phyloP scores from a whole-genome alignment of 2,888 invertebrate species.

The Melanostoma scalare region DNA sequence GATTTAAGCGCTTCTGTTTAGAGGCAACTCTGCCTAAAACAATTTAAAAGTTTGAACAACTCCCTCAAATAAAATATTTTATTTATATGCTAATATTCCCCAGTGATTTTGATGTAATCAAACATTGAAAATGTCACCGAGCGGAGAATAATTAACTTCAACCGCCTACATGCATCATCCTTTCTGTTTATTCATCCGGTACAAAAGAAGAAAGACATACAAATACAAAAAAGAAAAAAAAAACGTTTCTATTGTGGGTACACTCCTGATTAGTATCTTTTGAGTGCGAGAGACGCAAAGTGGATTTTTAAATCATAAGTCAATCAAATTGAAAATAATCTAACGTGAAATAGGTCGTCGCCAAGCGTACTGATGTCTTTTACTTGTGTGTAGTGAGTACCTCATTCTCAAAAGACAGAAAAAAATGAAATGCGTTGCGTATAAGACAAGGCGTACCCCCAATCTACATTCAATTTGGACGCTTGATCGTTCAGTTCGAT shows the following conservation, averaged over 20 bases:
- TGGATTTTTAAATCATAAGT: constrained; percentile 72
- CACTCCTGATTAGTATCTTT: constrained; percentile 63
- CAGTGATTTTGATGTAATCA: constrained; percentile 33
- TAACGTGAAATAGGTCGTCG: constrained; percentile 71
- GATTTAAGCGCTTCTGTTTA: too few relatives aligned
- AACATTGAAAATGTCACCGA: constrained; percentile 56
- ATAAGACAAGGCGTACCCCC: constrained; percentile 2
- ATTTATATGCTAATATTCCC: constrained; percentile 40
- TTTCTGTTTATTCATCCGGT: constrained; percentile 60
- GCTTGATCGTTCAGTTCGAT: constrained; percentile 55
- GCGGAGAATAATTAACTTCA: constrained; percentile 38
- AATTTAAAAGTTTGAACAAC: constrained; percentile 15
- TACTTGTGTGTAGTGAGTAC: not conserved
- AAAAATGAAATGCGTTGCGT: constrained; percentile 42
- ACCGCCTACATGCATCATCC: constrained; percentile 67
- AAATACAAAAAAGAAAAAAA: constrained; percentile 31
- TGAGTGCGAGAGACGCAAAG: constrained; percentile 69
- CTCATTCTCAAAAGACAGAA: constrained; percentile 11
- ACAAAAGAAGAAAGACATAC: constrained; percentile 37
- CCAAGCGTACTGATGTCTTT: constrained; percentile 20
- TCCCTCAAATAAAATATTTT: constrained; percentile 12
- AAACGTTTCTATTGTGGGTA: constrained; percentile 52
- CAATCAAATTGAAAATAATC: constrained; percentile 73
- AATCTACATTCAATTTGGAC: constrained; percentile 28
- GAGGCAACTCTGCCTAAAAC: too few relatives aligned